Evolutionary conservation across 2,888 invertebrate genomes (phyloP).

Genomic region (Lasioglossum marginatum): DNA sequence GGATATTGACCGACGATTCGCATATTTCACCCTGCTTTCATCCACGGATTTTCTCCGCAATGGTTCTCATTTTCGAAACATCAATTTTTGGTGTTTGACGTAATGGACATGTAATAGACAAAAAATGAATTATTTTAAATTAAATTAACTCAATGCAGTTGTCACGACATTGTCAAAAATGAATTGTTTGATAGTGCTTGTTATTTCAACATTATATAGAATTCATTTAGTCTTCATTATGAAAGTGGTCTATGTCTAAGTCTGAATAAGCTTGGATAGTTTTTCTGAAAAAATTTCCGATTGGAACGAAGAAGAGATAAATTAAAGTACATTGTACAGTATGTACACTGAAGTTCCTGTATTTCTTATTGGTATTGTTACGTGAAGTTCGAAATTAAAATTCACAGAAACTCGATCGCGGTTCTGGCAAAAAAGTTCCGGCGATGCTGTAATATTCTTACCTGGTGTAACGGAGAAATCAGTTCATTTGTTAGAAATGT

Average conservation of each 20-base stretch:
- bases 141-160: too few species aligned
- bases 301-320: not conserved
- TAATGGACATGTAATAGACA: too few species aligned
- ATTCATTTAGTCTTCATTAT: too few species aligned
- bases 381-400: not conserved
- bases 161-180: too few species aligned
- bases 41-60: not conserved
- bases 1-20: not conserved
- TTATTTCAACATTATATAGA: too few species aligned
- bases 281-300: not conserved
- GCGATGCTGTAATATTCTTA: not conserved
- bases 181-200: too few species aligned
- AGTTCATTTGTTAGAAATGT: not conserved
- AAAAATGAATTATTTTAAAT: too few species aligned
- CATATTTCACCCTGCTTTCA: not conserved
- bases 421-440: not conserved
- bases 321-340: not conserved
- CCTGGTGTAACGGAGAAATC: not conserved
- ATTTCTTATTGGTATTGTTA: not conserved
- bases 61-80: not conserved
- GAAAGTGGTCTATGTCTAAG: too few species aligned
- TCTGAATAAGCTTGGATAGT: not conserved
- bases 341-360: not conserved
- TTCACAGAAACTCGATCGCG: not conserved
- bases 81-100: not conserved